A percentile compares a stretch with the other conserved stretches of the same genome.
Evolutionary conservation across 1,140 invertebrate species (phyloP).

Genomic region (Drosophila repletoides): DNA sequence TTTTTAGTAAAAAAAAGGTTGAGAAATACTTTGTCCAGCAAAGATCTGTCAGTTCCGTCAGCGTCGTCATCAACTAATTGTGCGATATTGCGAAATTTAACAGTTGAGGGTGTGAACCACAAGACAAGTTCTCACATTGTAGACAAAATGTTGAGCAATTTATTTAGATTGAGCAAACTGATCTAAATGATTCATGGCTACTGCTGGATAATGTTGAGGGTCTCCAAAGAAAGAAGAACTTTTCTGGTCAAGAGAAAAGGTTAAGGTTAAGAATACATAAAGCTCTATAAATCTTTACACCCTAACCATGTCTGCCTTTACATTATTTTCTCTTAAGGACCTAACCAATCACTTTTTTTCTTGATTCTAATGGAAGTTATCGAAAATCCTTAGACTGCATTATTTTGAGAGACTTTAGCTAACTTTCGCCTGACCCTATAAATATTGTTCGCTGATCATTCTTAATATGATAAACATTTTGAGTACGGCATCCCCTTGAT

Average conservation of each 20-base stretch:
- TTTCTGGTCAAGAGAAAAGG: no score
- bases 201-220: constrained; percentile 4
- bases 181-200: constrained; percentile 17
- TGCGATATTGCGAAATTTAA: constrained; percentile 41
- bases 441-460: constrained; percentile 3
- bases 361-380: no score
- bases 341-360: no score
- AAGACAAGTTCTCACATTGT: constrained; percentile 15
- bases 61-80: constrained; percentile 37
- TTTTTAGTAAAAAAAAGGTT: constrained; percentile 19
- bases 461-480: not conserved
- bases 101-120: constrained; percentile 36
- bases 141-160: constrained; percentile 7
- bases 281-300: no score
- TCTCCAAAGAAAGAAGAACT: not conserved
- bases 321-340: no score
- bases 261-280: no score
- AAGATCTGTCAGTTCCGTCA: constrained; percentile 3
- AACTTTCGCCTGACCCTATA: no score
- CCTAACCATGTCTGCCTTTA: no score
- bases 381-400: no score
- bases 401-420: no score
- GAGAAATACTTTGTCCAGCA: constrained; percentile 32
- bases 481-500: no score
- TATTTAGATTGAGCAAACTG: constrained; percentile 6